These are phyloP conservation scores for Campoplex capitator DNA, from an alignment of 2,888 invertebrate species.

Conservation along the genomic window DNA sequence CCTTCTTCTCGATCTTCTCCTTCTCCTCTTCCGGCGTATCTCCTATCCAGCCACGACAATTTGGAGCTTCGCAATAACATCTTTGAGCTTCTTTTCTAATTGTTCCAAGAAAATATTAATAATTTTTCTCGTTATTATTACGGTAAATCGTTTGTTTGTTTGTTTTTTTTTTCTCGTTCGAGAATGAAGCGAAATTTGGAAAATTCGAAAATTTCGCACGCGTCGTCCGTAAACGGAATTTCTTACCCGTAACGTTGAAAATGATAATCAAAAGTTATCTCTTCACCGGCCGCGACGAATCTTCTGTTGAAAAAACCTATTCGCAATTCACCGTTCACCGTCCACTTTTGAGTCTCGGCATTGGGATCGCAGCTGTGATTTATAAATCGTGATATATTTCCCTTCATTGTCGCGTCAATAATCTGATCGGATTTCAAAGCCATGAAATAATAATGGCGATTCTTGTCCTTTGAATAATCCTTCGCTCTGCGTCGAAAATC, in stretches of 20 bases:
- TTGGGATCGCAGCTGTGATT: conserved; percentile 99
- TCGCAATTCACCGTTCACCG: conserved; percentile 95
- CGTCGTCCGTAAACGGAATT: background rate
- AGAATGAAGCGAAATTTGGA: too few relatives aligned
- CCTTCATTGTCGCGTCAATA: conserved; percentile 98
- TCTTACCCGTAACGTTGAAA: conserved; percentile 97
- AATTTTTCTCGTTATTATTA: background rate
- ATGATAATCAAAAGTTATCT: conserved; percentile 99
- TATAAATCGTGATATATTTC: conserved; percentile 98
- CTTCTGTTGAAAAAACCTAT: conserved; percentile 98
- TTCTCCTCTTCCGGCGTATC: conserved; percentile 92
- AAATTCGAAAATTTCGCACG: background rate
- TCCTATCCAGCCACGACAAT: conserved; percentile 98
- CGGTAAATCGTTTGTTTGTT: background rate
- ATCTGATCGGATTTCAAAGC: conserved; percentile 96
- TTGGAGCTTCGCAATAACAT: conserved; percentile 95
- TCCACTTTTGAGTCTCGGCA: conserved; percentile 99
- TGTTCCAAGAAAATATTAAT: background rate
- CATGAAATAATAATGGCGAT: conserved; percentile 99
- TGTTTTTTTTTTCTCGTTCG: background rate
- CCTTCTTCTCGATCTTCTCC: conserved; percentile 86
- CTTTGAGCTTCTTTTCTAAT: conserved; percentile 96
- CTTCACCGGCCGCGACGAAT: conserved; percentile 94
- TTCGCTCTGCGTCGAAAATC: conserved; percentile 95
- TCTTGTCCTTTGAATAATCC: conserved; percentile 95